These are phyloP conservation scores for Sminthurides aquaticus DNA, from an alignment of 2,888 invertebrate genomes.

Conservation along the genomic window DNA sequence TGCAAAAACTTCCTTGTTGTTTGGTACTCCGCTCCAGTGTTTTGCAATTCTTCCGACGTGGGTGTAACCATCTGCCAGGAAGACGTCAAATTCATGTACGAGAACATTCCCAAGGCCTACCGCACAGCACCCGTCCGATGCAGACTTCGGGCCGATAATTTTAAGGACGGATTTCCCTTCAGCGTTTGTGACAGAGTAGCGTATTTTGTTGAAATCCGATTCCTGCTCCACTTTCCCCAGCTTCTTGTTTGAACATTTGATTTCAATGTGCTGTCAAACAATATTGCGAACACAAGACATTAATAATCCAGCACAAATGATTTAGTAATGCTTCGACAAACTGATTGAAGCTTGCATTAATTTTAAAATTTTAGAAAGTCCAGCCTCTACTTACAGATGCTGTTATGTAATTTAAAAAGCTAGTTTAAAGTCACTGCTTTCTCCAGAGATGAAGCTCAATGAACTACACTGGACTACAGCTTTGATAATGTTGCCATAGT, in stretches of 20 bases:
- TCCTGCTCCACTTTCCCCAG: constrained; percentile 19
- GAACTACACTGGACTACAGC: too few relatives aligned
- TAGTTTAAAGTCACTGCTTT: too few relatives aligned
- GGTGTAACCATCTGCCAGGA: constrained; percentile 15
- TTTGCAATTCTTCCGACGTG: constrained; percentile 20
- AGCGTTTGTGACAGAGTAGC: constrained; percentile 12
- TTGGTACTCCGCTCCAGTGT: constrained; percentile 21
- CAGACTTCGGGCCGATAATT: constrained; percentile 14
- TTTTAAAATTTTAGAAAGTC: too few relatives aligned
- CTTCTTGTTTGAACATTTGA: constrained; percentile 15
- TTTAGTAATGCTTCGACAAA: too few relatives aligned
- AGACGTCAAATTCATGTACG: constrained; percentile 14
- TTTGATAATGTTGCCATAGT: too few relatives aligned
- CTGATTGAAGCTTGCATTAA: too few relatives aligned
- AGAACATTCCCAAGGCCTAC: constrained; percentile 8
- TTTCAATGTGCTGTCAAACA: constrained; percentile 15
- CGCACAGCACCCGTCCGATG: not conserved
- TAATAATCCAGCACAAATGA: too few relatives aligned
- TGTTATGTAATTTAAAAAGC: too few relatives aligned
- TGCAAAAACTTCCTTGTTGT: constrained; percentile 20
- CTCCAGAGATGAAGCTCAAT: too few relatives aligned
- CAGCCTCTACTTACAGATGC: too few relatives aligned
- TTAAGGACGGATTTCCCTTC: constrained; percentile 18
- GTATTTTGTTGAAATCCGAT: constrained; percentile 10
- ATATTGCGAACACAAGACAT: not conserved